Base-by-base conservation (phyloP, 1,140 invertebrate species). In the Apis dorsata region DNA sequence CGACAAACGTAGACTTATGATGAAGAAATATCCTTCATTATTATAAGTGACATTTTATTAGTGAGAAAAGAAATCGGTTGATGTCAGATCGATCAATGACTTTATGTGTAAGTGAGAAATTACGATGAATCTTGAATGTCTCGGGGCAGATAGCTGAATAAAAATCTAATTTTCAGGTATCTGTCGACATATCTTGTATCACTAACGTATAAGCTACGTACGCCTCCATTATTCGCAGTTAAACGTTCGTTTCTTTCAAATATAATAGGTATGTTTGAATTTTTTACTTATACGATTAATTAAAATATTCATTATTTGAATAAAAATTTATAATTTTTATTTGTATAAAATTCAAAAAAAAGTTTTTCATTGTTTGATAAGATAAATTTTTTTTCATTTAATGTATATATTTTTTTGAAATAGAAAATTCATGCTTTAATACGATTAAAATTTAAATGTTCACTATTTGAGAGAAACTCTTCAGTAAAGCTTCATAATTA, bases 141-240 rank as follows among this genome's bases (percentile, higher is more conserved):
- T 81, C 57, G 57, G 15, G 69, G 24, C 57, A 69, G 76, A 60
- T 68, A 72, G 76, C 86, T 85, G 75, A 76, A 75, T 86, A 83
- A 83, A 86, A 86, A 86, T 86, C 71, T 84, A 86, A 86, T 86
- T 82, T 74, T 65, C 75, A 78, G 81, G 73, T 82, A 73, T 74
- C 60, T 68, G 55, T 28, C 77, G 59, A 55, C 49, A 60, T 65
- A 63, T 79, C 72, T 69, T 76, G 72, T 66, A 59, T 69, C 51
- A 51, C 53, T 71, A 81, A 81, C 57, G 15, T 65, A 69, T 2
- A 21, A 21, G 8, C 24, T 57, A 59, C 65, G 55, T 11, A 10
- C 34, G 15, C 28, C 2, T 55, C 19, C n/a, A 0, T 68, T 57
- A 8, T 28, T 65, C 28, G 12, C 44, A 63, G 24, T 19, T 13